A percentile compares a stretch with the other conserved stretches of the same genome.
These are phyloP conservation scores for Caenorhabditis sp. DNA, from an alignment of 2,888 invertebrate genomes.

Conservation along the genomic window DNA sequence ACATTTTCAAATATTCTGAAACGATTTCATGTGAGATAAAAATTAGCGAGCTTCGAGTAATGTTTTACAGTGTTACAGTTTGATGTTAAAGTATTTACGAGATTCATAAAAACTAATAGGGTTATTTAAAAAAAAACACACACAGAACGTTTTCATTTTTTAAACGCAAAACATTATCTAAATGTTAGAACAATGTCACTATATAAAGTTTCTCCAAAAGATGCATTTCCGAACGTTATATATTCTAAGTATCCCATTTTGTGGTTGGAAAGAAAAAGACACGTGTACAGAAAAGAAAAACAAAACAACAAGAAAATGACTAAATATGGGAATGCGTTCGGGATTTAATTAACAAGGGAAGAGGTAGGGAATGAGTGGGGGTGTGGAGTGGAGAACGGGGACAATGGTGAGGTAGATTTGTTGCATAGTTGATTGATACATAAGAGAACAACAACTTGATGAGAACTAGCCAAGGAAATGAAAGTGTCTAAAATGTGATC, in stretches of 20 bases:
- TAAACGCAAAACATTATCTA: no score
- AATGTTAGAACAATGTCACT: background rate
- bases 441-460: background rate
- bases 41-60: no score
- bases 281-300: background rate
- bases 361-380: background rate
- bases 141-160: no score
- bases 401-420: constrained; percentile 19
- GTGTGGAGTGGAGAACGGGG: background rate
- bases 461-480: constrained; percentile 3
- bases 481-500: background rate
- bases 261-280: background rate
- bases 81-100: no score
- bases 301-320: background rate
- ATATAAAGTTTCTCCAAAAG: constrained; percentile 1
- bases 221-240: background rate
- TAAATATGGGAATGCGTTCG: background rate
- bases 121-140: no score
- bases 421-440: constrained; percentile 16
- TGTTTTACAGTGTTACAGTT: no score
- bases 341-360: background rate
- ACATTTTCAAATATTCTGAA: no score
- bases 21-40: no score
- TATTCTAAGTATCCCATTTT: background rate
- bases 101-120: no score